Base-by-base conservation (phyloP, 2,888 invertebrate genomes). In the Trissonchulus latispiculum region DNA sequence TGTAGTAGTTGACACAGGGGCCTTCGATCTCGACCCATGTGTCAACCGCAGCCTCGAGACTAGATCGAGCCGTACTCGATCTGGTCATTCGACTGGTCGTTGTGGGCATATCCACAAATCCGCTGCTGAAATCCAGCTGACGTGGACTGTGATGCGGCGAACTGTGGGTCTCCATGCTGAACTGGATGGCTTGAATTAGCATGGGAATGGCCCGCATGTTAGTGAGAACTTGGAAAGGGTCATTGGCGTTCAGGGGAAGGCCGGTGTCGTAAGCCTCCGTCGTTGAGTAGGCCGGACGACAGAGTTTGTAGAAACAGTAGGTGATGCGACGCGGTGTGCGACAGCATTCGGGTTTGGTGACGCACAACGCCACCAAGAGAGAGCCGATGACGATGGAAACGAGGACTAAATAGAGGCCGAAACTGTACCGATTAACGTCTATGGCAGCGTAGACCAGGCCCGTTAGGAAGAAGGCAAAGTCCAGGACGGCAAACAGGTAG, bases 341-440 rank as follows among this genome's bases (percentile, higher is more conserved):
- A n/a, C 64, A 62, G 64, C n/a, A 62, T 3, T 62, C 31, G 3
- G 64, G 64, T n/a, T 62, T 62, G 8, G 64, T 31, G 15, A 62
- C 64, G 3, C 64, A 62, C 8, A 62, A n/a, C 3, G 64, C 64
- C 3, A 62, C n/a, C 64, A 62, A 62, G 15, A 62, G 31, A 31
- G 64, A 62, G n/a, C n/a, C n/a, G 3, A 31, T 36, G 37, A 70
- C 36, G 28, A 70, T 37, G 2, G 70, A 23, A 28, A 70, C 3
- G 2, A 70, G 29, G 3, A 37, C 70, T 8, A 29, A 70, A 31
- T 70, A 70, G 2, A 70, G 31, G 29, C 70, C 70, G 31, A 70
- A 70, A 70, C 36, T 70, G 48, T 37, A 70, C 23, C 70, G 36
- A 36, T 70, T 37, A 2, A 70, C 33, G 31, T 70, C 70, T 2